A percentile compares a stretch with the other conserved stretches of the same genome.
Conservation (phyloP, 2,113 vertebrate genomes). For the Albula goreensis region DNA sequence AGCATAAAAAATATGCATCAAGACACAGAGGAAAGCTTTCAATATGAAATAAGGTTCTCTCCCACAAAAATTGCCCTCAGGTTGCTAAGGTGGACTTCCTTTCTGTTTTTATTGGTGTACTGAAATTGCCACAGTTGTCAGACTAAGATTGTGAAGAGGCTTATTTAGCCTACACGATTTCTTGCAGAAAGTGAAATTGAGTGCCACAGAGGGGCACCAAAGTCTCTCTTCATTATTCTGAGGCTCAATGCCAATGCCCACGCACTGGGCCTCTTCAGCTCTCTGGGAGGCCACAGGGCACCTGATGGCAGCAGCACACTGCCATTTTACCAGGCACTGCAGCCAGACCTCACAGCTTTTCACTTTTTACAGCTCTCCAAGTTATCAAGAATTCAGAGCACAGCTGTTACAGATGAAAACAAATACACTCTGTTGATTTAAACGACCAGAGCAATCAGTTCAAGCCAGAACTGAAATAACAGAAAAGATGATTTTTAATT, state of each 20-base stretch:
- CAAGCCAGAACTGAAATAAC: background rate
- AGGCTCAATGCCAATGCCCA: no score
- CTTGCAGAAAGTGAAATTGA: no score
- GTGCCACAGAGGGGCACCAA: no score
- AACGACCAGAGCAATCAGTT: background rate
- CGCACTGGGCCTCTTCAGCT: background rate
- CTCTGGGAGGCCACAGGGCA: background rate
- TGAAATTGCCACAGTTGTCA: no score
- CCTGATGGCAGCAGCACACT: background rate
- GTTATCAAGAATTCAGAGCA: background rate
- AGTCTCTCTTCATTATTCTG: no score
- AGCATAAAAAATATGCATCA: background rate
- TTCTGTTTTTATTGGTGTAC: no score
- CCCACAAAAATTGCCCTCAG: background rate
- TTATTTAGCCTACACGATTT: no score
- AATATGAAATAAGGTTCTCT: background rate
- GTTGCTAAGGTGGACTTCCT: no score
- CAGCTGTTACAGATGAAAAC: background rate
- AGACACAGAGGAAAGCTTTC: background rate
- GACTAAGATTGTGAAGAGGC: no score
- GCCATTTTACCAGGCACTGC: background rate
- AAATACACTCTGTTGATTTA: background rate
- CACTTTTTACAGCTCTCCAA: background rate
- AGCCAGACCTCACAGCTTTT: background rate
- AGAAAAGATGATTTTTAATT: background rate